Evolutionary conservation across 1,140 invertebrate genomes (phyloP).

Genomic region (Drosophila ohnishii): DNA sequence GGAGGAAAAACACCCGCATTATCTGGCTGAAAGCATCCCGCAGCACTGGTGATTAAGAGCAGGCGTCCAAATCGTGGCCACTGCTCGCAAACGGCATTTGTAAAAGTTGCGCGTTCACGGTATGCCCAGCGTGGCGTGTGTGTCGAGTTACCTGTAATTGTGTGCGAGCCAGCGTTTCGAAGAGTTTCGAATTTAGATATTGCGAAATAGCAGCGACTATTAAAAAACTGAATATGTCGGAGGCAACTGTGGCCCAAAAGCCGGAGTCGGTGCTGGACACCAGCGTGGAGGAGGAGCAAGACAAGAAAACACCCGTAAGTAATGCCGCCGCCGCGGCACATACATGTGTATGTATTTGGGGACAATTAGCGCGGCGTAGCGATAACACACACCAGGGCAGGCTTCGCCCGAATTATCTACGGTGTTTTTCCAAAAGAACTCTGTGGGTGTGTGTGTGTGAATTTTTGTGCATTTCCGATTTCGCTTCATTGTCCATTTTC

Average conservation of each 20-base stretch:
- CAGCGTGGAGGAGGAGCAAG: conserved; percentile 47
- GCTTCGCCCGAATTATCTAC: conserved; percentile 63
- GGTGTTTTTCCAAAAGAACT: conserved; percentile 72
- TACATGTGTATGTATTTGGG: conserved; percentile 42
- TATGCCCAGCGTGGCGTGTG: conserved; percentile 74
- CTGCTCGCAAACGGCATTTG: conserved; percentile 46
- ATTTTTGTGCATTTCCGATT: conserved; percentile 38
- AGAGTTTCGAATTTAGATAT: conserved; percentile 55
- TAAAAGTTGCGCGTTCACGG: conserved; percentile 73
- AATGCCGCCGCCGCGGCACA: conserved; percentile 12
- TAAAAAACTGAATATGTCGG: conserved; percentile 50
- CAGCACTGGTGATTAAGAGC: conserved; percentile 12
- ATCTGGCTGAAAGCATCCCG: conserved; percentile 20
- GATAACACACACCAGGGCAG: conserved; percentile 55
- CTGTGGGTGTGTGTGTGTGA: conserved; percentile 17
- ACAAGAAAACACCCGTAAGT: conserved; percentile 76
- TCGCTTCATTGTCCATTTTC: conserved; percentile 43
- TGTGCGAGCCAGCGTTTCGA: conserved; percentile 49
- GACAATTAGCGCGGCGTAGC: conserved; percentile 65
- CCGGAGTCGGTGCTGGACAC: conserved; percentile 50
- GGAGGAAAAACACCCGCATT: conserved; percentile 33
- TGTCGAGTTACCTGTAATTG: conserved; percentile 70
- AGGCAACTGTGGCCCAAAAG: conserved; percentile 62
- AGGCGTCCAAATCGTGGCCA: conserved; percentile 24
- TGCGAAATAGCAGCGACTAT: conserved; percentile 45